Evolutionary conservation across 2,888 invertebrate species (phyloP), one percentile per base, ranked within the genome.

Genomic region (Cantharis rufa): DNA sequence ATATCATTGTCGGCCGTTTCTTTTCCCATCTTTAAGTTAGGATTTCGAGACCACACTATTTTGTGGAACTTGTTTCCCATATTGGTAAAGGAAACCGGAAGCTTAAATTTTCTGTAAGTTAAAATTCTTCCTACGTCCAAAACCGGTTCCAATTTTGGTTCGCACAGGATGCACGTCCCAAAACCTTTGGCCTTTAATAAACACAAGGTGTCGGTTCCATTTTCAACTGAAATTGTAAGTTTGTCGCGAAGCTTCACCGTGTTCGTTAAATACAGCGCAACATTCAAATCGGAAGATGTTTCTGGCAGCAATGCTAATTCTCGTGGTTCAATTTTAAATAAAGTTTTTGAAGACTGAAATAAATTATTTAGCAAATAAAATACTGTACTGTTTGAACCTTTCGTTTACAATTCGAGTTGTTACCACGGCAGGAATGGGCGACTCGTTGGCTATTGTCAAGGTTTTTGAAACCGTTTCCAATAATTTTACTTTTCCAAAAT

Each of bases 151-250:
- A 93, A 88, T 1, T 88, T 85, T 0, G 93, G 93, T 66, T 92
- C 90, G 13, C 92, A 90, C 21, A 91, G 82, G 78, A 94, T 92
- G 78, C 92, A 92, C 0, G 92, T 92, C 3, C 94, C 94, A 64
- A 90, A 87, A 13, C 94, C 94, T 78, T 89, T 90, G 0, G 91
- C 93, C 24, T 88, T 88, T 62, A 94, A 82, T 5, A 90, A 89
- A 15, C 89, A 86, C 5, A 83, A 82, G 16, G 89, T 84, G 2
- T 87, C 86, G 28, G 88, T 87, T 73, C 90, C 88, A 80, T 90
- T 88, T 32, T 86, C 75, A 24, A 88, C 81, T 11, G 82, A 76
- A 24, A 90, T 80, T 13, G 81, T 75, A 18, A 90, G 76, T 21
- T 82, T 84, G 72, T 87, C 88, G 1, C 76, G 81, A 77, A 86